Percentiles rank a stretch among this genome's conserved stretches.
Conservation (phyloP, 2,113 vertebrate genomes). For the Phyllostomus discolor region DNA sequence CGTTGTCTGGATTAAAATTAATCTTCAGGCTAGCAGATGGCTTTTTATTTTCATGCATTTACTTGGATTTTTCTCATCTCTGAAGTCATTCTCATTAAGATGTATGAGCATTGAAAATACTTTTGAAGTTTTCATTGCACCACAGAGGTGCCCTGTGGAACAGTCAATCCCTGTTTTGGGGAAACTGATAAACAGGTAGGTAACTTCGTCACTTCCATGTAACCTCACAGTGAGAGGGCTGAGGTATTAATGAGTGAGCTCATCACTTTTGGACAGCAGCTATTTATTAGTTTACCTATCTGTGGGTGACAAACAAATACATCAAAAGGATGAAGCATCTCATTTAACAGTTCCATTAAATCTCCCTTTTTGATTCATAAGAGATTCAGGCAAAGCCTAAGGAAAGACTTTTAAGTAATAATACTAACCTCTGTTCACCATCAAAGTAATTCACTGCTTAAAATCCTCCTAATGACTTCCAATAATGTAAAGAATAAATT, state of each 20-base stretch:
- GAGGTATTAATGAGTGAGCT: background rate
- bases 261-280: background rate
- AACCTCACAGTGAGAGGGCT: background rate
- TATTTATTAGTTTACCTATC: background rate
- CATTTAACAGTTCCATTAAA: background rate
- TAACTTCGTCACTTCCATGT: background rate
- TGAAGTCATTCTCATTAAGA: background rate
- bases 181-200: background rate
- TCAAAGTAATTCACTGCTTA: background rate
- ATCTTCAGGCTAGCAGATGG: background rate
- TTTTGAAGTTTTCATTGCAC: background rate
- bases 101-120: slow-evolving; percentile 19
- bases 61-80: background rate
- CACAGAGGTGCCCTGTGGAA: background rate
- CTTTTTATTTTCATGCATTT: slow-evolving; percentile 44
- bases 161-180: background rate
- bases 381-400: background rate
- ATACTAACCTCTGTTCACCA: background rate
- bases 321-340: background rate
- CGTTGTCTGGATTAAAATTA: background rate
- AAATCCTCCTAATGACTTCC: background rate
- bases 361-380: background rate
- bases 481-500: background rate
- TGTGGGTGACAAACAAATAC: background rate
- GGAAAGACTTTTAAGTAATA: background rate